Evolutionary conservation across 2,888 invertebrate species (phyloP), one percentile per base, ranked within the genome.

Genomic region (Nemurella pictetii): DNA sequence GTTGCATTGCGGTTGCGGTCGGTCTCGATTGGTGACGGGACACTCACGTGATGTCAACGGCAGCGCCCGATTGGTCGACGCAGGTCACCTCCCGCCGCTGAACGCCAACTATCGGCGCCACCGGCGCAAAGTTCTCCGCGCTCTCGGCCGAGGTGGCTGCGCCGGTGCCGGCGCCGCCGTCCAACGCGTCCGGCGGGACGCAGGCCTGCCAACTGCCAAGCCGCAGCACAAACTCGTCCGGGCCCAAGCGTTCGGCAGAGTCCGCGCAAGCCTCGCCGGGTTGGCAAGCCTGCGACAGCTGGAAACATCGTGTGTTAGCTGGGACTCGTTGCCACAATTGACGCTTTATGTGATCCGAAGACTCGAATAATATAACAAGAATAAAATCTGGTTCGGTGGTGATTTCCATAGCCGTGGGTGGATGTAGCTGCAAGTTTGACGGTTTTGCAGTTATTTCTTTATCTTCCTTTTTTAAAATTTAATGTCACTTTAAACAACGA

Each of bases 181-280:
- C 80, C 80, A 29, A 1, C 4, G 82, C 55, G 82, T 82, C 82
- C 7, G 82, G 82, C 12, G 55, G 73, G 55, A 88, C 88, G 86
- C 89, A 90, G 3, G 88, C 87, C 80, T 88, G 87, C 89, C 89
- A 89, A 87, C 89, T 89, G 35, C 89, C 88, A 15, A 88, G 87
- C 80, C 88, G 86, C 32, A 88, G 86, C 26, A 86, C 86, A 83
- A 86, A 87, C 36, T 86, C 86, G 0, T 83, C 85, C 0, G 84
- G 55, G 20, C 55, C 55, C 15, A 55, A 20, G 12, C 55, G 30
- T 12, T 55, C 55, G 32, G 75, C 2, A 20, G 72, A 12, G 0
- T n/a, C 74, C 25, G 30, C 26, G 12, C 75, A 55, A 7, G 55
- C 15, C 20, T 55, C 55, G 20, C 55, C 55, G 20, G 55, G 12